Conservation (phyloP, 2,797 vertebrate species). For the Mionectes olivaceus region DNA sequence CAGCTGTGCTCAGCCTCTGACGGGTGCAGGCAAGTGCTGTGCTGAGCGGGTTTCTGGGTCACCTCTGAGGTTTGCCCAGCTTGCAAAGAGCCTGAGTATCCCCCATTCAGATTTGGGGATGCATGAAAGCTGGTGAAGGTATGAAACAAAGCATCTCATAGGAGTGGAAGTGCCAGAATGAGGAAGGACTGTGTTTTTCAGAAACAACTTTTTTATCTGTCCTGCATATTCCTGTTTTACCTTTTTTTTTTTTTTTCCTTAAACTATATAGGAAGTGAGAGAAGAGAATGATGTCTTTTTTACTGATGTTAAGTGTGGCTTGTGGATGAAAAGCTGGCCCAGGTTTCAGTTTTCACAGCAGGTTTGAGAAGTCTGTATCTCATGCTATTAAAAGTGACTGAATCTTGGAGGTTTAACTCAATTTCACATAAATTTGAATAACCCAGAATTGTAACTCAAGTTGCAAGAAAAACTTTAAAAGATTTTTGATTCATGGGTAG, state of each 20-base stretch:
- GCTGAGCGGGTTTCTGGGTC: neutral
- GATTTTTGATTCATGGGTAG: neutral
- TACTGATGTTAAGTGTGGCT: neutral
- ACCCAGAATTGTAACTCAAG: slow-evolving; percentile 23
- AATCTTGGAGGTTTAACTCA: slow-evolving; percentile 53
- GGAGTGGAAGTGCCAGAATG: neutral
- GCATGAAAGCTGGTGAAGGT: neutral
- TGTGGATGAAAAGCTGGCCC: slow-evolving; percentile 30
- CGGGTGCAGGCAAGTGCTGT: neutral
- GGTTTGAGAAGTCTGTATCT: slow-evolving; percentile 52
- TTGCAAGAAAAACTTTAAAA: neutral
- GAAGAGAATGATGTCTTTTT: neutral
- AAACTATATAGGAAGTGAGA: neutral
- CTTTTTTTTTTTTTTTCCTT: neutral
- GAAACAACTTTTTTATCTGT: neutral
- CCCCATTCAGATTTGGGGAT: neutral
- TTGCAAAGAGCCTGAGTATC: neutral
- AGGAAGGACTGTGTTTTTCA: neutral
- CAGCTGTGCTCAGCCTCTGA: neutral
- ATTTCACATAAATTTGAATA: slow-evolving; percentile 58
- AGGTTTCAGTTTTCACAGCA: slow-evolving; percentile 48
- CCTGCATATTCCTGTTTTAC: neutral
- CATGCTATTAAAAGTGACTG: slow-evolving; percentile 59
- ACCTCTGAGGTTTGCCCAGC: neutral
- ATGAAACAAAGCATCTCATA: neutral